Percentiles rank a stretch among this genome's conserved stretches.
These are phyloP conservation scores for Passer domesticus DNA, from an alignment of 2,113 vertebrate species.

Conservation along the genomic window DNA sequence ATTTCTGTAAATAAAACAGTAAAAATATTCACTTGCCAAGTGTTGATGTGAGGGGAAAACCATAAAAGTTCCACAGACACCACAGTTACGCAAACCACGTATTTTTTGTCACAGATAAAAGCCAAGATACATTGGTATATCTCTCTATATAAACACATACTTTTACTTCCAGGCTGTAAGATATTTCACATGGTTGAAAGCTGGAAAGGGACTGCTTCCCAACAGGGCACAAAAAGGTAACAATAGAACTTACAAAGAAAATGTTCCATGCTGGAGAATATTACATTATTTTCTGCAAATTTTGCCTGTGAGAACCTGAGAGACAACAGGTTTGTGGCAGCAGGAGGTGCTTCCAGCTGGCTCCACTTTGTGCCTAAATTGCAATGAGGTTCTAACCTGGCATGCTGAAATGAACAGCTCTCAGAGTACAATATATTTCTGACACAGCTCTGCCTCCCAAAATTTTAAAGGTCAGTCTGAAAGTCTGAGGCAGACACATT, in stretches of 20 bases:
- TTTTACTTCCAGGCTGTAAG: background rate
- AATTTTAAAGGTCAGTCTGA: background rate
- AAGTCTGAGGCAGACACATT: background rate
- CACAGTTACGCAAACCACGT: background rate
- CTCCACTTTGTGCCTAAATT: background rate
- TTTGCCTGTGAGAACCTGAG: background rate
- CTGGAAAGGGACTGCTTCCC: background rate
- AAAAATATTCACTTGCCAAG: background rate
- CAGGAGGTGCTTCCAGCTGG: background rate
- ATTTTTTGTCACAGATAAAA: background rate
- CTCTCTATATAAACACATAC: background rate
- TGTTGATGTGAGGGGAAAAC: background rate
- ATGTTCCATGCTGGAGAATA: background rate
- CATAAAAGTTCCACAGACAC: background rate
- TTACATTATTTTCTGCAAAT: background rate
- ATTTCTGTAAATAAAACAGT: background rate
- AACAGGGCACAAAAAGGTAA: background rate
- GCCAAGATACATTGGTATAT: background rate
- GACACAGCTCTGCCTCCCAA: background rate
- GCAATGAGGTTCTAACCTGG: background rate
- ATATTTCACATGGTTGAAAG: background rate
- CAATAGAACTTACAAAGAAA: background rate
- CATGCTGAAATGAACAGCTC: background rate
- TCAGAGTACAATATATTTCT: background rate
- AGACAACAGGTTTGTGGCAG: background rate